Evolutionary conservation across 2,113 vertebrate genomes (phyloP).

Genomic region (Zeus faber): DNA sequence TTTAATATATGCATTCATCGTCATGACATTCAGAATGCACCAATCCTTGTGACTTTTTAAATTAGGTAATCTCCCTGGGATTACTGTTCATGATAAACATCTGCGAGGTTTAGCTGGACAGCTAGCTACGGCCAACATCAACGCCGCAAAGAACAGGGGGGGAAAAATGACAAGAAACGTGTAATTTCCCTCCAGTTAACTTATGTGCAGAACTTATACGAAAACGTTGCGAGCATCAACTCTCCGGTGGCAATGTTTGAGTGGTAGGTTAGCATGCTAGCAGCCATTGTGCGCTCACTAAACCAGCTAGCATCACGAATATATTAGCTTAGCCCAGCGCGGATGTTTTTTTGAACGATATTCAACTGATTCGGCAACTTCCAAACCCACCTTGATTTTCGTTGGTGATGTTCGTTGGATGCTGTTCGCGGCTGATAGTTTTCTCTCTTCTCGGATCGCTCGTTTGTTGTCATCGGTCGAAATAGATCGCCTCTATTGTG

Average conservation of each 20-base stretch:
- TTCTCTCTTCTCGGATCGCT: slow-evolving; percentile 14
- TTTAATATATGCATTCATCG: too few relatives aligned
- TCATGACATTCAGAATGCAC: too few relatives aligned
- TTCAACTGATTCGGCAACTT: neutral
- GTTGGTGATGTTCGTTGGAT: slow-evolving; percentile 21
- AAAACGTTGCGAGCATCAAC: too few relatives aligned
- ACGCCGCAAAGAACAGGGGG: too few relatives aligned
- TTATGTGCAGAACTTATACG: too few relatives aligned
- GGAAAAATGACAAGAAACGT: too few relatives aligned
- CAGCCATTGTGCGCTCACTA: neutral
- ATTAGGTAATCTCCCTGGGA: too few relatives aligned
- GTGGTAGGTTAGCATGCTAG: neutral
- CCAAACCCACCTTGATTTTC: slow-evolving; percentile 42
- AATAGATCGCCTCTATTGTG: slow-evolving; percentile 72
- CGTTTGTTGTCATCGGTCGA: slow-evolving; percentile 39
- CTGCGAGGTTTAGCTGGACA: too few relatives aligned
- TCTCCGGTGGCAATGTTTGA: neutral
- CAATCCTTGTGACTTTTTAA: too few relatives aligned
- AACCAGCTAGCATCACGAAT: neutral
- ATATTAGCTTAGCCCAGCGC: slow-evolving; percentile 8
- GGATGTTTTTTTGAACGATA: slow-evolving; percentile 25
- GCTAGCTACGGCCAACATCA: too few relatives aligned
- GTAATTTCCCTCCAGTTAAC: too few relatives aligned
- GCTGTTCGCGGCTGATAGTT: slow-evolving; percentile 16
- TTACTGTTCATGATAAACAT: too few relatives aligned